Evolutionary conservation across 2,113 vertebrate species (phyloP).

Genomic region (Epinephelus moara): DNA sequence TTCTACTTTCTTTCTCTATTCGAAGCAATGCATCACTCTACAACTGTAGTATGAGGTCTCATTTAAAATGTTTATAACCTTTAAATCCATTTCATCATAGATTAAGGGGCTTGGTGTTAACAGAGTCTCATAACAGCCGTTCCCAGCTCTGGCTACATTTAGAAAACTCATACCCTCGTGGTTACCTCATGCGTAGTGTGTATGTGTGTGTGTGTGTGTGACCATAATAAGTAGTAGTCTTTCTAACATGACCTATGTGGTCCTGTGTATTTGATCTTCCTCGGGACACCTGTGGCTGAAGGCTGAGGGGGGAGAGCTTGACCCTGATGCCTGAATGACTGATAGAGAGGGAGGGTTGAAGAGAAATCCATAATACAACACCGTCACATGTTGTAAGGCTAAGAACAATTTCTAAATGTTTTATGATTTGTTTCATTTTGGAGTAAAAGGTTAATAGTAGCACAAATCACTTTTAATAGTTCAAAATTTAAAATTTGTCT

Average conservation of each 20-base stretch:
- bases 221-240: constrained; percentile 59
- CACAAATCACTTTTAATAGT: too few species aligned
- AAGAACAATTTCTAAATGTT: too few species aligned
- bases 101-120: constrained; percentile 6
- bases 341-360: neutral
- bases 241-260: constrained; percentile 1
- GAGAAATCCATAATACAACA: too few species aligned
- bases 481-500: too few species aligned
- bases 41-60: neutral
- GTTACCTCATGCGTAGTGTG: constrained; percentile 75
- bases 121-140: constrained; percentile 75
- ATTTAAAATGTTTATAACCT: constrained; percentile 31
- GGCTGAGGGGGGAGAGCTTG: neutral
- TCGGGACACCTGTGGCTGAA: constrained; percentile 58
- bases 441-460: too few species aligned
- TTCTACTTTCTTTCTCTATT: neutral
- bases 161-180: constrained; percentile 79
- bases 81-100: neutral
- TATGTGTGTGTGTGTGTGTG: constrained; percentile 39
- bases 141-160: constrained; percentile 78
- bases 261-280: constrained; percentile 27
- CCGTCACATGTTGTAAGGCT: too few species aligned
- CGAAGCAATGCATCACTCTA: neutral
- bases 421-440: too few species aligned
- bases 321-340: constrained; percentile 6